Evolutionary conservation across 92 coral and sea anemone species (phyloP), one percentile per base, ranked within the genome.

Genomic region (Phymanthus crucifer): DNA sequence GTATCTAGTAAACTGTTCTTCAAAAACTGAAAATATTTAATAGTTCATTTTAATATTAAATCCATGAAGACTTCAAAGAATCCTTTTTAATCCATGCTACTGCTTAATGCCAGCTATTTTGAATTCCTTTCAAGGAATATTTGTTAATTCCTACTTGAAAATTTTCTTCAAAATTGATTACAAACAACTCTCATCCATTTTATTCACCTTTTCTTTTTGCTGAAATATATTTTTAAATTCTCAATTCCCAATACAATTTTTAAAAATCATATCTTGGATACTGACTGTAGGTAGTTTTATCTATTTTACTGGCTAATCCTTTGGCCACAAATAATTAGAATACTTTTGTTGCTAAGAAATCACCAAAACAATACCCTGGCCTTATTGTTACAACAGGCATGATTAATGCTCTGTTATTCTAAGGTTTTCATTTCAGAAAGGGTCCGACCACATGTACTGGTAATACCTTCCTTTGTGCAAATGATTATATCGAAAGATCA

Each of bases 301-400:
- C 26, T 29, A 18, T 61, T 23, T 27, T 27, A 61, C 17, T 26
- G 3, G 9, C 33, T 61, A 61, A 61, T 61, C 68, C 68, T 7
- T 61, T 29, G 34, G 68, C 68, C 29, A 27, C 68, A 61, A 61
- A 61, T 61, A 4, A 61, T 61, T 11, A 61, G 68, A 61, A 61
- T 61, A 24, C 68, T 61, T 61, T 61, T 27, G 68, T 61, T 61
- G 13, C 68, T 27, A 61, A 61, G 68, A 61, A 61, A 61, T 26
- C 68, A 61, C 26, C 12, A 2, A 54, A 54, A 54, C 7, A 19
- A 21, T 0, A 6, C 0, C 10, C 29, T 3, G 64, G 10, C 11
- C 3, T 54, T 21, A 61, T 61, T 61, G 68, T 26, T 61, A 61
- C 7, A 21, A 54, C 64, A 54, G 64, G n/a, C 64, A 54, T 23